phyloP scores from a whole-genome alignment of 2,797 vertebrate genomes.

The Rhinatrema bivittatum region DNA sequence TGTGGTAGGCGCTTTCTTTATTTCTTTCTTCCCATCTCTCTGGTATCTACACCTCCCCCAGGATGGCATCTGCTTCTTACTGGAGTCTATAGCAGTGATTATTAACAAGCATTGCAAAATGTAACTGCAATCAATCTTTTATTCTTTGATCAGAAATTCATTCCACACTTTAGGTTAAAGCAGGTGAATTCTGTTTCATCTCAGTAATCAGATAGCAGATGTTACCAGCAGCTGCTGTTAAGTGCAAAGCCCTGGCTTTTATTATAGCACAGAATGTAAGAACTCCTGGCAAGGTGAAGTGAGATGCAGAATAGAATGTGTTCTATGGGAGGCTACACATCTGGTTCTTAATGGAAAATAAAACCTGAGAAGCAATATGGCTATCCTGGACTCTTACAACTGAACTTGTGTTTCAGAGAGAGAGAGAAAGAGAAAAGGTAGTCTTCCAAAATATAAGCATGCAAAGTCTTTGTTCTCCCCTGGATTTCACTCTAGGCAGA shows the following conservation, averaged over 20 bases:
- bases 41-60: slow-evolving; percentile 42
- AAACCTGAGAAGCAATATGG: slow-evolving; percentile 35
- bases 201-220: slow-evolving; percentile 57
- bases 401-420: slow-evolving; percentile 16
- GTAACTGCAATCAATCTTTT: slow-evolving; percentile 50
- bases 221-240: slow-evolving; percentile 51
- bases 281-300: slow-evolving; percentile 45
- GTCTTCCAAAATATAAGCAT: no score
- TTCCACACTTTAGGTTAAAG: slow-evolving; percentile 41
- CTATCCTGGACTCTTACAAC: slow-evolving; percentile 34
- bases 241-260: slow-evolving; percentile 36
- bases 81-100: slow-evolving; percentile 44
- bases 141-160: slow-evolving; percentile 59
- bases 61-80: slow-evolving; percentile 53
- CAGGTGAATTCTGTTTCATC: slow-evolving; percentile 59
- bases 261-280: slow-evolving; percentile 33
- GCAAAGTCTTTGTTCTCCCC: no score
- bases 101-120: slow-evolving; percentile 51
- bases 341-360: slow-evolving; percentile 34
- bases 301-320: slow-evolving; percentile 38
- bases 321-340: slow-evolving; percentile 42
- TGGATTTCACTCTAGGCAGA: no score
- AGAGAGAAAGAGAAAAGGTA: not conserved
- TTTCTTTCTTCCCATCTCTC: slow-evolving; percentile 4
- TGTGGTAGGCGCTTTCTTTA: slow-evolving; percentile 29